Percentiles rank a stretch among this genome's conserved stretches.
These are phyloP conservation scores for Pteruthius melanotis DNA, from an alignment of 2,113 vertebrate species.

Conservation along the genomic window DNA sequence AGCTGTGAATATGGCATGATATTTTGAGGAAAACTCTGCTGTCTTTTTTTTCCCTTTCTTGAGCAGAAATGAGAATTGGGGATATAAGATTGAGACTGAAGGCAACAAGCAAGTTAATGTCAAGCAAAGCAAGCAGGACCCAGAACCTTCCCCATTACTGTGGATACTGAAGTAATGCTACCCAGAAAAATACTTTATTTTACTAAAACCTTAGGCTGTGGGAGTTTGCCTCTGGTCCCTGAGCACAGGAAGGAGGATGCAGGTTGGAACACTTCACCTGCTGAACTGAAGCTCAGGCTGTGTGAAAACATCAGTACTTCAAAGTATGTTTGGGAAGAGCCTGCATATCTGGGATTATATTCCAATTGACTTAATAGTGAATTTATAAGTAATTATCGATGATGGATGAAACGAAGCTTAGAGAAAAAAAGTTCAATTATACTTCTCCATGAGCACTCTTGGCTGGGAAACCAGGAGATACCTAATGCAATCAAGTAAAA, in stretches of 20 bases:
- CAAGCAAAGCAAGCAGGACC: neutral
- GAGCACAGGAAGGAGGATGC: neutral
- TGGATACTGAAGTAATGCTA: neutral
- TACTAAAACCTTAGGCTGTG: neutral
- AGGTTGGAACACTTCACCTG: neutral
- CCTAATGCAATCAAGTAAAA: neutral
- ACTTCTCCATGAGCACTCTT: neutral
- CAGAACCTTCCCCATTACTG: neutral
- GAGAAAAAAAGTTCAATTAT: neutral
- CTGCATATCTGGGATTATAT: neutral
- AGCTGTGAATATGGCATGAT: neutral
- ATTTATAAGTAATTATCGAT: neutral
- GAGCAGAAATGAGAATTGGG: neutral
- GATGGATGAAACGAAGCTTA: neutral
- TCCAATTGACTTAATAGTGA: neutral
- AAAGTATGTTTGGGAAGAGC: neutral
- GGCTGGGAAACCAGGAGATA: neutral
- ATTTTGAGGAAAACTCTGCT: neutral
- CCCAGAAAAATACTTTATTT: neutral
- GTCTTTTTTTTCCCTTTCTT: neutral
- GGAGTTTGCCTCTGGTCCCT: neutral
- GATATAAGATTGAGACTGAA: neutral
- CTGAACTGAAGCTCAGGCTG: neutral
- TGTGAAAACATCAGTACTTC: neutral
- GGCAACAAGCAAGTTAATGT: neutral